Evolutionary conservation across 2,797 vertebrate genomes (phyloP), one percentile per base, ranked within the genome.

Genomic region (Strix occidentalis): DNA sequence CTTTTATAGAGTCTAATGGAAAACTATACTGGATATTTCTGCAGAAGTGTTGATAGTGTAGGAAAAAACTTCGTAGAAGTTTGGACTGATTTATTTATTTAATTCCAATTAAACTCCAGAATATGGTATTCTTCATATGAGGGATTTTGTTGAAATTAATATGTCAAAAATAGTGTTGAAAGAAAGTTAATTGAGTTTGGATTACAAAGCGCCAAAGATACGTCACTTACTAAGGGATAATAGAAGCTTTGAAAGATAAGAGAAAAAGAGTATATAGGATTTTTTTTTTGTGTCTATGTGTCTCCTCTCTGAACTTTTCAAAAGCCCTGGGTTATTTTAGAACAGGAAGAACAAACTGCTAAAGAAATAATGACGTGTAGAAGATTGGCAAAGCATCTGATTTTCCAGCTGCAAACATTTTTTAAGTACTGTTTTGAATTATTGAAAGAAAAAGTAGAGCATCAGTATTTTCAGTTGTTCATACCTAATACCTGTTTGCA

Each of bases 141-240:
- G 29, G 54, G 7, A 26, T 63, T 79, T 84, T 89, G 5, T 84
- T 89, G 23, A 83, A 72, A 51, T 78, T 51, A 46, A 16, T 71
- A n/a, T 35, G 4, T 9, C 84, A 76, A 89, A 88, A 91, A 56
- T 35, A 53, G 10, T 10, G 6, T 57, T 83, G 50, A 57, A 96
- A 96, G 87, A 69, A 95, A 65, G 58, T 69, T 91, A 96, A 64
- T 76, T 95, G 65, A 81, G 54, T 94, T 94, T 96, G 77, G 43
- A 92, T 74, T 91, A 92, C 9, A 26, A 93, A 86, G 64, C 93
- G 56, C 63, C 70, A 72, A 90, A 89, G 66, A 76, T 58, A 91
- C 77, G 72, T 53, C 23, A 72, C 66, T 85, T 95, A 43, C 61
- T 96, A 95, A 93, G 74, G 78, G 92, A 57, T 63, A 93, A 66